Evolutionary conservation across 2,888 invertebrate species (phyloP), one percentile per base, ranked within the genome.

Genomic region (Cataglyphis rosenhaueri): DNA sequence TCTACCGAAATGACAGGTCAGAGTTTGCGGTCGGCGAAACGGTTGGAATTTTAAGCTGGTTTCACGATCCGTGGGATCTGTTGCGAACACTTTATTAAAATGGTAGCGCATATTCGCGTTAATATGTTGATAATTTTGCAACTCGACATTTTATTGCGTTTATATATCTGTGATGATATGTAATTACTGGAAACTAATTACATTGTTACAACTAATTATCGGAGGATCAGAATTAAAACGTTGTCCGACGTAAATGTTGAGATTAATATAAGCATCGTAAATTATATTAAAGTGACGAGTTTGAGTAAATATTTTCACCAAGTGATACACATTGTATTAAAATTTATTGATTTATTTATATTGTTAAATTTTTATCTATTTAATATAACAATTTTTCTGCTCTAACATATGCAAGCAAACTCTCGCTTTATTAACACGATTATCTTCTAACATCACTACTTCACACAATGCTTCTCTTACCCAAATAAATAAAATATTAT

Each of bases 11-110:
- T 82, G 83, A 55, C 76, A 70, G 55, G 84, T 81, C 84, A 86
- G 21, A 89, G 88, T 87, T 89, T 89, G 84, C 38, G 78, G 82
- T 61, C 78, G 75, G 55, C 82, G 59, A 38, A 74, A 82, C 84
- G 62, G 82, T 73, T 66, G 44, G 82, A 81, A 83, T 83, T 81
- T 81, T 55, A 71, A 83, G 57, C 65, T 73, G 44, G 66, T 81
- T 68, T 29, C 44, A 65, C 44, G 71, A 81, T 81, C 71, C 76
- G 76, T 76, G 64, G 52, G 71, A 84, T 62, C 66, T 74, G 81
- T 59, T 41, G 44, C 15, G 25, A 78, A 70, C 78, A 59, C 59
- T 78, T 78, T 70, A 48, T 70, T 78, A 78, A 71, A 78, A 44
- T 61, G 70, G 44, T 44, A 59, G 21, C 38, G 59, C 70, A 59